These are phyloP conservation scores for Henricia sp. DNA, from an alignment of 53 echinoderm and acorn worm genomes.

Conservation along the genomic window DNA sequence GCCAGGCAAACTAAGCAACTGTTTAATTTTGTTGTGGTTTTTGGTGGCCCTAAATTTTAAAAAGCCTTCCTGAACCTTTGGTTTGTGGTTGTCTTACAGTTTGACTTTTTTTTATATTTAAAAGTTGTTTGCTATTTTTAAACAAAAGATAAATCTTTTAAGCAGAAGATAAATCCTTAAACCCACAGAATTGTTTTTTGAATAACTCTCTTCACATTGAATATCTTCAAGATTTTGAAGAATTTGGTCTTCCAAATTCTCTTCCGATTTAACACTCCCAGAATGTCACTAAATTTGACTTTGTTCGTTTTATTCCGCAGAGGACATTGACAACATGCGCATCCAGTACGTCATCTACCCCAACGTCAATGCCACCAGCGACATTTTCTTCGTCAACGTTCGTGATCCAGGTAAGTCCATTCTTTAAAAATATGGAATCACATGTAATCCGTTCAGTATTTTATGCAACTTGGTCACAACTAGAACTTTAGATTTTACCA, in stretches of 20 bases:
- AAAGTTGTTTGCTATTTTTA: background rate
- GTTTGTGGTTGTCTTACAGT: background rate
- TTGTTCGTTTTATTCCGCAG: conserved; percentile 23
- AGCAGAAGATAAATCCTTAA: too few relatives aligned
- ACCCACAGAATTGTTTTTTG: too few relatives aligned
- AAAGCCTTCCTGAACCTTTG: conserved; percentile 8
- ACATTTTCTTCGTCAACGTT: conserved; percentile 59
- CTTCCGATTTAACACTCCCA: too few relatives aligned
- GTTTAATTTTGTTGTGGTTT: background rate
- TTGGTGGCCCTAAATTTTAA: background rate
- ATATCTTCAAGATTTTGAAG: too few relatives aligned
- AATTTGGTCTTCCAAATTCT: too few relatives aligned
- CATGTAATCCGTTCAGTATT: background rate
- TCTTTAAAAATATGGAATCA: background rate
- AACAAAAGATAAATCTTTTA: background rate
- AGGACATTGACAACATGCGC: conserved; percentile 57
- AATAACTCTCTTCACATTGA: too few relatives aligned
- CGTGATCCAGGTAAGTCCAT: conserved; percentile 53
- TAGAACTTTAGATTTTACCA: too few relatives aligned
- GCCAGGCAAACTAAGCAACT: conserved; percentile 14
- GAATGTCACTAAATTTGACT: too few relatives aligned
- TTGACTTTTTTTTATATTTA: background rate
- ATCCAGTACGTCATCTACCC: conserved; percentile 51
- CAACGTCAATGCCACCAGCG: conserved; percentile 58
- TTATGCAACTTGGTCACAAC: too few relatives aligned